Conservation (phyloP, 1,140 invertebrate genomes). For the Microplitis mediator region DNA sequence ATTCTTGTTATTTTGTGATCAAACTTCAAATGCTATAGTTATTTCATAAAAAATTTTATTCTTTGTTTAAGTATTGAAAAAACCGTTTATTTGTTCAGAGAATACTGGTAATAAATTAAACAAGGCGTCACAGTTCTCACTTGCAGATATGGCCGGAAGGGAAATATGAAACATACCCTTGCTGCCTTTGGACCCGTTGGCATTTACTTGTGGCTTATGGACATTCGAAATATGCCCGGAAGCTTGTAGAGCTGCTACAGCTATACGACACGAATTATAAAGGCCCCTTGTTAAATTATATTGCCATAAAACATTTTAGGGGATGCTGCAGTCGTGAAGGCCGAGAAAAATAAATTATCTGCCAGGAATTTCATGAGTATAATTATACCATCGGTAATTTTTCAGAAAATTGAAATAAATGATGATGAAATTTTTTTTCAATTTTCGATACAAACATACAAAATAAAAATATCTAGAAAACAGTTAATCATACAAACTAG, state of each 20-base stretch:
- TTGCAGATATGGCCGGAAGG: constrained; percentile 30
- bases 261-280: constrained; percentile 52
- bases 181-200: constrained; percentile 33
- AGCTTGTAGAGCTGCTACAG: constrained; percentile 32
- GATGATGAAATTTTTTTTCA: too few relatives aligned
- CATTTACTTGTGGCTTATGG: constrained; percentile 38
- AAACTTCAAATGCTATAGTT: too few relatives aligned
- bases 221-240: constrained; percentile 39
- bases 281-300: constrained; percentile 50
- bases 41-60: not conserved
- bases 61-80: not conserved
- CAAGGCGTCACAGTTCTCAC: constrained; percentile 54
- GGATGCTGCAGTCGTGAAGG: not conserved
- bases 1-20: not conserved
- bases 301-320: constrained; percentile 45
- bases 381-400: too few relatives aligned
- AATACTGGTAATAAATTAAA: constrained; percentile 47
- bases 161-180: not conserved
- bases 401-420: too few relatives aligned
- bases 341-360: not conserved
- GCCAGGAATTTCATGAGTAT: too few relatives aligned
- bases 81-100: not conserved
- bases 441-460: too few relatives aligned
- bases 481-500: too few relatives aligned
- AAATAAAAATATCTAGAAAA: too few relatives aligned